Base-by-base conservation (phyloP, 2,888 invertebrate genomes). In the Cepaea hortensis region DNA sequence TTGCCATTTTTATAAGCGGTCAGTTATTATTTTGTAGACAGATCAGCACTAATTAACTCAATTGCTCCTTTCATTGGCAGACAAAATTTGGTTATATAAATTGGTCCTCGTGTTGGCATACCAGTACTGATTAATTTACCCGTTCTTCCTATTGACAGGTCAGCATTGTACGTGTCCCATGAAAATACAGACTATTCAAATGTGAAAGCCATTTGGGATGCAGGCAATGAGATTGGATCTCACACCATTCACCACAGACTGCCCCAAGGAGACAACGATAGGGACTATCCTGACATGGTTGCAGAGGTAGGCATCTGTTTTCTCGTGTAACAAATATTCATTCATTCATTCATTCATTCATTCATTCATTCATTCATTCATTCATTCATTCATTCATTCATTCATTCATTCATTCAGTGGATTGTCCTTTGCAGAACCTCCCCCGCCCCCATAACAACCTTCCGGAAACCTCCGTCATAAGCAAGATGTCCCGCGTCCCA, bases 141-240 rank as follows among this genome's bases (percentile, higher is more conserved):
- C 2, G 15, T 35, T 35, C 35, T 35, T 35, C 35, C 35, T 35
- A 35, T 35, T 62, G 6, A 65, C 83, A 83, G 83, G 48, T 61
- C 83, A 20, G 23, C 83, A 55, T 75, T 83, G 1, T 83, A 23
- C 35, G 61, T 83, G 4, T 61, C 72, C 5, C 50, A 73, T 46
- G 73, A 72, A 35, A 35, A 83, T 61, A 83, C 83, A 4, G 83
- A 83, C 35, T 83, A 73, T 23, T 61, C 68, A 48, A 72, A 73
- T 96, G 98, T 99, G 89, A 98, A 98, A 95, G 98, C 98, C 95
- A 96, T 99, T 90, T 98, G 98, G 95, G 96, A 98, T 90, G 96
- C 96, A 93, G 98, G 98, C 93, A 98, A 99, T 95, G 99, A 99
- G 96, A 97, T 99, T 95, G 99, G 98, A 90, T 98, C 85, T 15